A percentile compares a stretch with the other conserved stretches of the same genome.
These are phyloP conservation scores for Formica aserva DNA, from an alignment of 2,888 invertebrate genomes.

Conservation along the genomic window DNA sequence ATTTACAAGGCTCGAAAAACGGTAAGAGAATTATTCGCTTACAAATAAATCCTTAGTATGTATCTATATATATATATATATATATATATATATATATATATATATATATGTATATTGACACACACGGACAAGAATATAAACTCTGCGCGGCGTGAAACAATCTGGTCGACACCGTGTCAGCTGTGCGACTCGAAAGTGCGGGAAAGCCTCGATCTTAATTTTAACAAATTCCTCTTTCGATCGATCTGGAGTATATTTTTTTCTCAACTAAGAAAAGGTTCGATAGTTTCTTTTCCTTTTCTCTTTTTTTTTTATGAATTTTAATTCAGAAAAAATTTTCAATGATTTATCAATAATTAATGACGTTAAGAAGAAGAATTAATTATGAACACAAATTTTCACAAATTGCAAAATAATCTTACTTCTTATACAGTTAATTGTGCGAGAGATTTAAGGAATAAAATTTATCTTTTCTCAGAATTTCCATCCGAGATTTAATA, in stretches of 20 bases:
- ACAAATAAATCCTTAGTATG: constrained; percentile 43
- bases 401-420: neutral
- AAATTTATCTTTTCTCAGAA: neutral
- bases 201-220: constrained; percentile 8
- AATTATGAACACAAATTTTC: neutral
- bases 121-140: constrained; percentile 49
- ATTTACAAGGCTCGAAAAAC: constrained; percentile 52
- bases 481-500: neutral
- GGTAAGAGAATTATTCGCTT: constrained; percentile 49
- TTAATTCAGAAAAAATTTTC: neutral
- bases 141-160: constrained; percentile 31
- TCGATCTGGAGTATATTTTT: neutral
- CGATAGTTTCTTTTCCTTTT: neutral
- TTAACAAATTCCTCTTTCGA: neutral
- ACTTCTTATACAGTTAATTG: neutral
- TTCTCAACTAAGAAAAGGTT: neutral
- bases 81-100: too few relatives aligned
- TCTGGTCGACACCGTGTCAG: constrained; percentile 23
- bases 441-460: neutral
- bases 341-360: too few relatives aligned
- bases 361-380: neutral
- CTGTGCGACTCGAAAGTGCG: constrained; percentile 31
- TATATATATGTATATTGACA: constrained; percentile 27
- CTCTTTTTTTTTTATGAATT: too few relatives aligned
- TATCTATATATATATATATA: constrained; percentile 2